Conservation (phyloP, 1,140 invertebrate species). For the Papilio machaon region DNA sequence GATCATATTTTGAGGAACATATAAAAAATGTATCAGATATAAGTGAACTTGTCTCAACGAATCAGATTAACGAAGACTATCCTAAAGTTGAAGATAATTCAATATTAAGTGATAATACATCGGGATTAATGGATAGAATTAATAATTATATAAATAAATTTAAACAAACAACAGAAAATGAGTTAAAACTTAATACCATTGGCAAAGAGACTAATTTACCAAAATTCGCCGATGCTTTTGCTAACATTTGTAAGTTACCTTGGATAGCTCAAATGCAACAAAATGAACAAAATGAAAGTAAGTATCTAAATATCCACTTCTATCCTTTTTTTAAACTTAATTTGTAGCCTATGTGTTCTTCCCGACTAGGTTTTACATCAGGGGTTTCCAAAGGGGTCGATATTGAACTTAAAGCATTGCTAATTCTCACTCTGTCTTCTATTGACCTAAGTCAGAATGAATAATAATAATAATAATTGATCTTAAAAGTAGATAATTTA, state of each 20-base stretch:
- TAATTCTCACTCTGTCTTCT: too few species aligned
- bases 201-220: background rate
- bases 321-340: too few species aligned
- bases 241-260: background rate
- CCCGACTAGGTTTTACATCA: too few species aligned
- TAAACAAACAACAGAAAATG: background rate
- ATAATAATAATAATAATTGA: too few species aligned
- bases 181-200: background rate
- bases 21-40: constrained; percentile 3
- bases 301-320: background rate
- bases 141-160: background rate
- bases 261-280: background rate
- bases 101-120: background rate
- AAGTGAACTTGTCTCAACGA: background rate
- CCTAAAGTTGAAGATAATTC: background rate
- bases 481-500: too few species aligned
- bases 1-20: background rate
- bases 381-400: too few species aligned
- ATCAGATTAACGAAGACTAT: background rate
- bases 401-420: too few species aligned
- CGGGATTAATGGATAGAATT: background rate
- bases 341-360: too few species aligned
- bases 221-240: background rate
- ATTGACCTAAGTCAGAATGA: too few species aligned
- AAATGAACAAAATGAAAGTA: background rate